Evolutionary conservation across 2,888 invertebrate species (phyloP).

Genomic region (Synergus gifuensis): DNA sequence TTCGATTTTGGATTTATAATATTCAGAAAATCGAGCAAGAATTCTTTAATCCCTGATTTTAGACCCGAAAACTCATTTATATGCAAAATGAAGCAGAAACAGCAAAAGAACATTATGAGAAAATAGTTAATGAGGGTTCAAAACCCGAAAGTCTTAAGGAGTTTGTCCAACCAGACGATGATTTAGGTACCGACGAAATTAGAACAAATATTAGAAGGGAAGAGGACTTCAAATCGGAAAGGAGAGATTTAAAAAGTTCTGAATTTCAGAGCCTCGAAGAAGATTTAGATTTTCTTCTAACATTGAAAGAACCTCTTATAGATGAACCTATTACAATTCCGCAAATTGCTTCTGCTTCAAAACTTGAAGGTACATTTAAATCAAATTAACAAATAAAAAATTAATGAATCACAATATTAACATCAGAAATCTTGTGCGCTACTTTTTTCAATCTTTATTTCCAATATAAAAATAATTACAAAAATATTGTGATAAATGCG

Average conservation of each 20-base stretch:
- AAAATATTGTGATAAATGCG: background rate
- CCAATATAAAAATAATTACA: slow-evolving; percentile 31
- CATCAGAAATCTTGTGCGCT: slow-evolving; percentile 40
- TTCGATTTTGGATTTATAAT: background rate
- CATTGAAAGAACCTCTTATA: slow-evolving; percentile 65
- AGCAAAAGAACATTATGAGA: slow-evolving; percentile 51
- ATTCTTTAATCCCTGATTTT: slow-evolving; percentile 32
- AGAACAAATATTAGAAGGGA: background rate
- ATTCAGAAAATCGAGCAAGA: background rate
- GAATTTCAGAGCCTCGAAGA: slow-evolving; percentile 55
- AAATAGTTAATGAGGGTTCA: background rate
- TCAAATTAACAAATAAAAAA: slow-evolving; percentile 39
- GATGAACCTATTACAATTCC: slow-evolving; percentile 43
- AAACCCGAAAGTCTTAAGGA: slow-evolving; percentile 41
- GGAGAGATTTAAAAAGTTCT: background rate
- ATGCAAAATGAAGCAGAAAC: slow-evolving; percentile 60
- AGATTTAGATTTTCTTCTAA: slow-evolving; percentile 70
- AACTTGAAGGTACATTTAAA: slow-evolving; percentile 11
- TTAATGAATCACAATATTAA: background rate
- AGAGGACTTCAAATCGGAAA: background rate
- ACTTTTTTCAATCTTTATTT: slow-evolving; percentile 37
- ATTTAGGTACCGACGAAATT: background rate
- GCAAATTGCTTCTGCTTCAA: background rate
- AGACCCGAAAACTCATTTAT: slow-evolving; percentile 67
- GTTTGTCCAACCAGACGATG: slow-evolving; percentile 44